phyloP scores from a whole-genome alignment of 2,113 vertebrate species.

The Pleuronectes platessa region DNA sequence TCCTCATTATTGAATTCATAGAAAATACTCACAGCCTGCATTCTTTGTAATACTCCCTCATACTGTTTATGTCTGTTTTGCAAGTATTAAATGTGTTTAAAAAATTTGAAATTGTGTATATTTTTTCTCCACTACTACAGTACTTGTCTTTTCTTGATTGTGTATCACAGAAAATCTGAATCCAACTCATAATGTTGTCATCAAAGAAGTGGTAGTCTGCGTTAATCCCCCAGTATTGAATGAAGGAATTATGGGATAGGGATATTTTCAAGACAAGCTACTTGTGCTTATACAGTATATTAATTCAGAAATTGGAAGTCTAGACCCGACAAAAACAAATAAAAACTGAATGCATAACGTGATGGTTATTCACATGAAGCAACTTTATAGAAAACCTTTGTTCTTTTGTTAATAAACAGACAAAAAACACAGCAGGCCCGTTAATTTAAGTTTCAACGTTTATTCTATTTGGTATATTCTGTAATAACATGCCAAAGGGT shows the following conservation, averaged over 20 bases:
- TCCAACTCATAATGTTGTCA: background rate
- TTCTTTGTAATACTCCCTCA: background rate
- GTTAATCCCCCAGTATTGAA: background rate
- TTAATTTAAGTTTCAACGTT: slow-evolving; percentile 24
- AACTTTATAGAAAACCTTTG: background rate
- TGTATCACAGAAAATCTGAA: too few relatives aligned
- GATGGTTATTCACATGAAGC: background rate
- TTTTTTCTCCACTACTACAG: background rate
- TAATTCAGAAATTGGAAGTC: background rate
- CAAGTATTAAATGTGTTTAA: background rate
- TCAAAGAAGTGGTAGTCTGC: background rate
- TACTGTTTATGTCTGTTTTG: slow-evolving; percentile 2
- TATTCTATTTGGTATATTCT: slow-evolving; percentile 53
- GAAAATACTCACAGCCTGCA: background rate
- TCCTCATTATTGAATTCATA: background rate
- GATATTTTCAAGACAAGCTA: background rate
- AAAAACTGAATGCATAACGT: background rate
- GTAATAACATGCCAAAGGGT: too few relatives aligned
- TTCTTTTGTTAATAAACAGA: background rate
- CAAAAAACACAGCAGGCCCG: too few relatives aligned
- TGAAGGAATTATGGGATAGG: background rate
- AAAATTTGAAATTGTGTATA: background rate
- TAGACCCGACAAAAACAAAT: background rate
- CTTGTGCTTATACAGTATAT: background rate
- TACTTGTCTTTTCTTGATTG: too few relatives aligned